These are phyloP conservation scores for Cecropterus lyciades DNA, from an alignment of 1,140 invertebrate genomes.

Conservation along the genomic window DNA sequence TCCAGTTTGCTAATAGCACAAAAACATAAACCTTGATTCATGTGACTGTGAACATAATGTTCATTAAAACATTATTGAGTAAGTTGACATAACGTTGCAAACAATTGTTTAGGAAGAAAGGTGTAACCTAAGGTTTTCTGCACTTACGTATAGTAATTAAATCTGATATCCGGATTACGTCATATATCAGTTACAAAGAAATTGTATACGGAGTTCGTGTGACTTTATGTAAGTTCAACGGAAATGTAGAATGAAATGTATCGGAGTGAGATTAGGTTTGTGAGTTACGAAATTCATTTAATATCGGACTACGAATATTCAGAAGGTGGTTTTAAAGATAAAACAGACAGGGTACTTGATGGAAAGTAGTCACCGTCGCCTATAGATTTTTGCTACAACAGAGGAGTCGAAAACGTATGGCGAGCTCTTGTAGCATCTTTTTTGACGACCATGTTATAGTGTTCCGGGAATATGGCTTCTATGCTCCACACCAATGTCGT, in stretches of 20 bases:
- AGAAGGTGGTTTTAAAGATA: no score
- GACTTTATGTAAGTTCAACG: constrained; percentile 15
- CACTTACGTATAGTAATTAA: constrained; percentile 24
- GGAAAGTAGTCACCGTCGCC: no score
- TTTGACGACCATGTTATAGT: no score
- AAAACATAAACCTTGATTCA: background rate
- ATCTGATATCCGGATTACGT: constrained; percentile 24
- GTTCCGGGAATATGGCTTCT: no score
- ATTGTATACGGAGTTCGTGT: constrained; percentile 20
- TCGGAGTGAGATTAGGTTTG: background rate
- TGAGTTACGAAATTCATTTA: background rate
- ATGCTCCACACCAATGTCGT: no score
- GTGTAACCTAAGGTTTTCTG: constrained; percentile 20
- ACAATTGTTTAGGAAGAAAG: constrained; percentile 26
- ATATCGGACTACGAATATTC: no score
- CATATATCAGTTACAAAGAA: constrained; percentile 23
- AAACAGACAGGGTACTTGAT: no score
- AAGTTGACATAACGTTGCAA: constrained; percentile 18
- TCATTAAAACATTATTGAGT: background rate
- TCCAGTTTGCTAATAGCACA: background rate
- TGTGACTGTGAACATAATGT: background rate
- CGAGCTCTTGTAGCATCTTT: no score
- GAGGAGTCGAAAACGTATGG: no score
- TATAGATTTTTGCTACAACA: no score
- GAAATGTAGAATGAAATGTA: constrained; percentile 2